Evolutionary conservation across 2,888 invertebrate species (phyloP), one percentile per base, ranked within the genome.

Genomic region (Sarcophaga rosellei): DNA sequence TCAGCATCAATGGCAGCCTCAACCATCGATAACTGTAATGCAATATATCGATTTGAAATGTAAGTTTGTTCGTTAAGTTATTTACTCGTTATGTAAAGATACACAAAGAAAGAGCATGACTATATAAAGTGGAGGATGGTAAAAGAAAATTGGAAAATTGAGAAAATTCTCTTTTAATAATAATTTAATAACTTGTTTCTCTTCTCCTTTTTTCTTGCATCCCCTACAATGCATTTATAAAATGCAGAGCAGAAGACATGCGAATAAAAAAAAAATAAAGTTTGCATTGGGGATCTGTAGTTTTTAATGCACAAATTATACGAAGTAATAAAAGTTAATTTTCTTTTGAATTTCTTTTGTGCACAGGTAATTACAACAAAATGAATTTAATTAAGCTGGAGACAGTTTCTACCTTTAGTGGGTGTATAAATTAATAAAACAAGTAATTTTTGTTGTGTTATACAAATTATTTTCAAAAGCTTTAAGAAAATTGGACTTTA

Each of bases 11-110:
- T 15, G 63, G 62, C 35, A 79, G 6, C 25, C 21, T 35, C 45
- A 66, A 15, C 25, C 63, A 20, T 23, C 17, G 57, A 11, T 76
- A 23, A 47, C n/a, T n/a, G 23, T 45, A 76, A 80, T 72, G 75
- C 68, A 80, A 80, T 76, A 80, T 84, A 76, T 72, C 70, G 84
- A 84, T 80, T 76, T 84, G 80, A 62, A 84, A 80, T 72, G 59
- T 35, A 80, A 80, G 70, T 45, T 47, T 73, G 44, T 53, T 75
- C 53, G 65, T 66, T 72, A 35, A 65, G 63, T 61, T 68, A 66
- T 77, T 66, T 83, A 66, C 65, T 77, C 15, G 59, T 73, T 68
- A 53, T 44, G n/a, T 53, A 53, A n/a, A 53, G 68, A 20, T 23
- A 53, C 5, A 53, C 53, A 17, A 23, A 23, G 3, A 35, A 25